Evolutionary conservation across 2,113 vertebrate genomes (phyloP).

Genomic region (Scatophagus argus): DNA sequence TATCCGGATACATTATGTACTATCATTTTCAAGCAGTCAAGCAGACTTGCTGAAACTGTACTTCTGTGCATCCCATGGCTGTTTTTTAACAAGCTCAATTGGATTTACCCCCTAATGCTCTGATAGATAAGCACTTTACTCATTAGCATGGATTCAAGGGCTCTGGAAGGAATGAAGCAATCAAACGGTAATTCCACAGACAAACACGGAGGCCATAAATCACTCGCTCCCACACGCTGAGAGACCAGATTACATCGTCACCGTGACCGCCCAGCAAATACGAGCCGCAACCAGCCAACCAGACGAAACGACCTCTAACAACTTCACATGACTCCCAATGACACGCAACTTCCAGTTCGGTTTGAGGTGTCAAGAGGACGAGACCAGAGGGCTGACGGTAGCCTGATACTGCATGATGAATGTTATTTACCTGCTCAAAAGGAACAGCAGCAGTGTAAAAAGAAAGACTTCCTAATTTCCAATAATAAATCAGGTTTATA

Average conservation of each 20-base stretch:
- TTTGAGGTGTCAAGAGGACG: neutral
- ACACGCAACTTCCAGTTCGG: constrained; percentile 33
- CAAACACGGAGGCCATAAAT: constrained; percentile 73
- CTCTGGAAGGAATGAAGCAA: constrained; percentile 75
- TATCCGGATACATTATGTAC: neutral
- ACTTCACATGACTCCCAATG: constrained; percentile 59
- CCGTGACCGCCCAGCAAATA: constrained; percentile 61
- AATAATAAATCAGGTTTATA: neutral
- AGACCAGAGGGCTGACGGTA: neutral
- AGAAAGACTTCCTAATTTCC: neutral
- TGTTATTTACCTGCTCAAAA: neutral
- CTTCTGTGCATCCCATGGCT: constrained; percentile 40
- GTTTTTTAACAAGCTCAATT: constrained; percentile 59
- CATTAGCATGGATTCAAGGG: constrained; percentile 75
- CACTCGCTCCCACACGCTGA: constrained; percentile 54
- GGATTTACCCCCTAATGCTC: constrained; percentile 65
- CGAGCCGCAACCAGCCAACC: constrained; percentile 36
- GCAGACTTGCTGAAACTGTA: constrained; percentile 47
- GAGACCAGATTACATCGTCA: constrained; percentile 65
- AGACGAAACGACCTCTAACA: constrained; percentile 53
- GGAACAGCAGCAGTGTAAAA: neutral
- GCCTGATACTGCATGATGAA: neutral
- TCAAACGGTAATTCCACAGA: constrained; percentile 75
- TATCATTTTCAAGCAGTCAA: neutral
- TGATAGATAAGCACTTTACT: constrained; percentile 77